Percentiles rank a stretch among this genome's conserved stretches.
These are phyloP conservation scores for Pangasius larnaudii DNA, from an alignment of 2,797 vertebrate genomes.

Conservation along the genomic window DNA sequence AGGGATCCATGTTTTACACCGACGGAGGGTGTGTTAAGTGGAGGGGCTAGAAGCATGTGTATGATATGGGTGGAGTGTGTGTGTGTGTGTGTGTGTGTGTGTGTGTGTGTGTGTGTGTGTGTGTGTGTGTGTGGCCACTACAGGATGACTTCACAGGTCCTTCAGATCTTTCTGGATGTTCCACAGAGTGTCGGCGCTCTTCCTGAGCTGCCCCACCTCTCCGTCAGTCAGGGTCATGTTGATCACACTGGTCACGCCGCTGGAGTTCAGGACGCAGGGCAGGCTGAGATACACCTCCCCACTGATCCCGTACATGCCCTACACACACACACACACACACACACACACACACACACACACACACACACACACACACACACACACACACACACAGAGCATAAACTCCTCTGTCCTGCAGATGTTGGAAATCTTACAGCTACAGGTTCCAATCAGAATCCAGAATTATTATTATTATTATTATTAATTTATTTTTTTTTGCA, in stretches of 20 bases:
- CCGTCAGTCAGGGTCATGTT: constrained; percentile 90
- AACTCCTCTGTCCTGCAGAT: background rate
- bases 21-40: background rate
- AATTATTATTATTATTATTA: no score
- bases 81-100: background rate
- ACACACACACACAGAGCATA: no score
- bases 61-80: background rate
- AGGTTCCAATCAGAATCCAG: no score
- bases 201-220: constrained; percentile 87
- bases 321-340: constrained; percentile 10
- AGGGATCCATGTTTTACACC: background rate
- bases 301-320: constrained; percentile 89
- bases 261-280: constrained; percentile 84
- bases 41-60: constrained; percentile 12
- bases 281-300: constrained; percentile 94
- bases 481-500: no score
- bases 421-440: no score
- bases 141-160: constrained; percentile 77
- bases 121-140: background rate
- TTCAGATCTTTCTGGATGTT: constrained; percentile 93
- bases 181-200: constrained; percentile 92
- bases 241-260: constrained; percentile 85
- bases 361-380: background rate
- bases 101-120: background rate
- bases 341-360: background rate